Evolutionary conservation across 2,113 vertebrate species (phyloP).

Genomic region (Silurus meridionalis): DNA sequence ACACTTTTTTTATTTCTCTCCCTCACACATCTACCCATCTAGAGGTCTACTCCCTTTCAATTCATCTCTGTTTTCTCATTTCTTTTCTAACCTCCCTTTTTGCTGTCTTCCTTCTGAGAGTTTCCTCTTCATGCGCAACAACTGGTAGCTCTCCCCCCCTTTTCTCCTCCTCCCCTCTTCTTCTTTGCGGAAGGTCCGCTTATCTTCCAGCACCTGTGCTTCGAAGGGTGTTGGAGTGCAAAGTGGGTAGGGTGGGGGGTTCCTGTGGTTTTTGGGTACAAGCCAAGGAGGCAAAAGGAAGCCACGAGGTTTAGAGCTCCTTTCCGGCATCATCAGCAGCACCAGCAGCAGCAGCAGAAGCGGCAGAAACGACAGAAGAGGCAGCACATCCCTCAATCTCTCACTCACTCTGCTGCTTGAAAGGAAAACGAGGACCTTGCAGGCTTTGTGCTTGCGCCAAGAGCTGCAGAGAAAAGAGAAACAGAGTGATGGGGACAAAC

Average conservation of each 20-base stretch:
- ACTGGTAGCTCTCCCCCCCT: slow-evolving; percentile 35
- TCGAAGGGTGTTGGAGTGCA: slow-evolving; percentile 27
- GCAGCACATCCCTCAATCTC: slow-evolving; percentile 34
- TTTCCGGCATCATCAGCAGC: slow-evolving; percentile 16
- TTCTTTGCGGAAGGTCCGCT: slow-evolving; percentile 27
- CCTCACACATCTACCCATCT: slow-evolving; percentile 6
- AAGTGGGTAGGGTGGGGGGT: slow-evolving; percentile 13
- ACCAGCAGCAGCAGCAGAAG: not conserved
- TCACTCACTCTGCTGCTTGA: slow-evolving; percentile 10
- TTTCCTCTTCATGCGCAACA: slow-evolving; percentile 54
- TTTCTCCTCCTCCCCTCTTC: slow-evolving; percentile 11
- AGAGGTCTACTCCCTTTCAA: slow-evolving; percentile 17
- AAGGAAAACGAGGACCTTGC: slow-evolving; percentile 21
- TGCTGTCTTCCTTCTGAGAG: slow-evolving; percentile 46
- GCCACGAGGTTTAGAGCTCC: slow-evolving; percentile 27
- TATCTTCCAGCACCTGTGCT: slow-evolving; percentile 44
- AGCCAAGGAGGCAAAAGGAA: slow-evolving; percentile 40
- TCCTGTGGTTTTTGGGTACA: slow-evolving; percentile 30
- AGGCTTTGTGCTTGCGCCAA: slow-evolving; percentile 76
- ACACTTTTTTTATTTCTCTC: not conserved
- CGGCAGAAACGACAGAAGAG: slow-evolving; percentile 27
- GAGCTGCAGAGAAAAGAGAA: slow-evolving; percentile 45
- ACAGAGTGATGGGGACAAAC: slow-evolving; percentile 68
- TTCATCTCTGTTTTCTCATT: slow-evolving; percentile 42
- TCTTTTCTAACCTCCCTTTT: slow-evolving; percentile 43